phyloP scores from a whole-genome alignment of 2,797 vertebrate genomes.

The Fundulus diaphanus region DNA sequence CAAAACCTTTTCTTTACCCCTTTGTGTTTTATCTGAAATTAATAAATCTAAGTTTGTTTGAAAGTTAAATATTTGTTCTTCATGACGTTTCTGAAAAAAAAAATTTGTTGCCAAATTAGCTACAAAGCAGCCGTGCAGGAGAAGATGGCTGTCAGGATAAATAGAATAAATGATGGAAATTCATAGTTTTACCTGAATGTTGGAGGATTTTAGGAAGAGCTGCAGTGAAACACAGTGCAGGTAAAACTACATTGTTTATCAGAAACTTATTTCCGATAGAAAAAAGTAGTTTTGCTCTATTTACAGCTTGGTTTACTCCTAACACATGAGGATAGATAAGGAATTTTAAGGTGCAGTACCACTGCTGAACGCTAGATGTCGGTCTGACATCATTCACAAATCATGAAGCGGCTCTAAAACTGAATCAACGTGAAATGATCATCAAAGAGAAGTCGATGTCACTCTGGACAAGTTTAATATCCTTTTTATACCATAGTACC shows the following conservation, averaged over 20 bases:
- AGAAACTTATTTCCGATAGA: too few species aligned
- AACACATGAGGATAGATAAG: too few species aligned
- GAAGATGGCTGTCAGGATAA: neutral
- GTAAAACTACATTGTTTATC: too few species aligned
- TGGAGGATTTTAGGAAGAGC: too few species aligned
- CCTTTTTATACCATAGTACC: too few species aligned
- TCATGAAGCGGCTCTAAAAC: neutral
- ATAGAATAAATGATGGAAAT: too few species aligned
- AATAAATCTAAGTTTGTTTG: neutral
- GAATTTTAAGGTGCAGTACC: neutral
- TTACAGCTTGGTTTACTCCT: too few species aligned
- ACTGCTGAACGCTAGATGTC: neutral
- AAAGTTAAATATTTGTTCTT: neutral
- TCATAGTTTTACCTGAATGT: too few species aligned
- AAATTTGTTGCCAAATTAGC: neutral
- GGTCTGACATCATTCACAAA: neutral
- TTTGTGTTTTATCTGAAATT: neutral
- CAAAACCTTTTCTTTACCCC: slow-evolving; percentile 5
- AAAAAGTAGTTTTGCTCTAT: too few species aligned
- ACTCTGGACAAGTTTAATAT: too few species aligned
- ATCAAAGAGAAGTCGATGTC: neutral
- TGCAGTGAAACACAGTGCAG: too few species aligned
- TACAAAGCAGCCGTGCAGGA: too few species aligned
- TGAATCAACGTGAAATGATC: neutral
- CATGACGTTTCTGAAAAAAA: neutral